Evolutionary conservation across 1,140 invertebrate species (phyloP).

Genomic region (Panagrolaimus sp.): DNA sequence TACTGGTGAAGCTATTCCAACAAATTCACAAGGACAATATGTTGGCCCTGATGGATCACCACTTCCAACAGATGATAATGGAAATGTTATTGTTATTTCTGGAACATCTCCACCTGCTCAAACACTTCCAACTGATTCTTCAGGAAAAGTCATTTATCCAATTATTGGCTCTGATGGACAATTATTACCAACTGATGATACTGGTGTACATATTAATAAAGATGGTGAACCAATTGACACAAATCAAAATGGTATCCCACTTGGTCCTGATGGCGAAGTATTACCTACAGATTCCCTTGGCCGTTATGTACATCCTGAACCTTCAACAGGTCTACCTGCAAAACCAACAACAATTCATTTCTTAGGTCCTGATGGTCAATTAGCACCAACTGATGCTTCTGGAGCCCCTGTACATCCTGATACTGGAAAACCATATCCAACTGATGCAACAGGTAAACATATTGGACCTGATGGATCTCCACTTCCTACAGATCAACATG

Average conservation of each 20-base stretch:
- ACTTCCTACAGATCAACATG: not conserved
- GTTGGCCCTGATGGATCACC: conserved; percentile 37
- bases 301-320: conserved; percentile 4
- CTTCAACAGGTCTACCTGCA: not conserved
- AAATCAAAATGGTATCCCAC: conserved; percentile 34
- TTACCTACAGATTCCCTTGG: conserved; percentile 35
- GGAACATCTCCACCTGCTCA: no score
- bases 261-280: conserved; percentile 38
- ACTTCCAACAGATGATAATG: conserved; percentile 41
- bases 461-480: conserved; percentile 5
- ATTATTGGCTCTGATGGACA: no score
- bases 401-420: not conserved
- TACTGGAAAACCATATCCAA: not conserved
- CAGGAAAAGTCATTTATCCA: no score
- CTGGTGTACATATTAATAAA: conserved; percentile 29
- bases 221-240: conserved; percentile 32
- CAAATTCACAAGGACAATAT: conserved; percentile 31
- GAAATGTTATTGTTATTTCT: conserved; percentile 1
- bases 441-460: not conserved
- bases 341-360: not conserved
- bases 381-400: not conserved
- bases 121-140: no score
- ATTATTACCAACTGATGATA: conserved; percentile 32
- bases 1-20: conserved; percentile 38
- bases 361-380: conserved; percentile 9